These are phyloP conservation scores for Drosophila merina DNA, from an alignment of 2,888 invertebrate species.

Conservation along the genomic window DNA sequence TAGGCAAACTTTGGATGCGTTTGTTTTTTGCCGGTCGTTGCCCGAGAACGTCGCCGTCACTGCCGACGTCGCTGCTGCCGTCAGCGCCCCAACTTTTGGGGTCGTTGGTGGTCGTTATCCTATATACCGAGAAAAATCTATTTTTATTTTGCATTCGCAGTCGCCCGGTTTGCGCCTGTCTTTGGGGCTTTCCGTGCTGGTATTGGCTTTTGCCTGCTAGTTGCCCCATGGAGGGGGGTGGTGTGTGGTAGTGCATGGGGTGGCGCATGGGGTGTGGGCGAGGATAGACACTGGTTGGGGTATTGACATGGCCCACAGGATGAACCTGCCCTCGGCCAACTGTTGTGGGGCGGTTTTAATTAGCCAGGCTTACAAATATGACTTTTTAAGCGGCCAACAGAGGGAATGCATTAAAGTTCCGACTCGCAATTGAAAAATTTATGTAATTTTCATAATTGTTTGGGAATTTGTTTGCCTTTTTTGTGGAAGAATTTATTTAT, in stretches of 20 bases:
- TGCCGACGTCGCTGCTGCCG: slow-evolving; percentile 3
- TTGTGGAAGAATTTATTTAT: too few species aligned
- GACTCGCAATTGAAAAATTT: too few species aligned
- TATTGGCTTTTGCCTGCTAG: background rate
- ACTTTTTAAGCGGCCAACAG: background rate
- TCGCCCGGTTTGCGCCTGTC: slow-evolving; percentile 26
- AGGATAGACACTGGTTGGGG: background rate
- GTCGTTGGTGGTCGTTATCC: slow-evolving; percentile 83
- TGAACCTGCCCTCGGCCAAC: slow-evolving; percentile 32
- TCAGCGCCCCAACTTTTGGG: slow-evolving; percentile 63
- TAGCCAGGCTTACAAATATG: background rate
- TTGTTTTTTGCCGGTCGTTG: slow-evolving; percentile 72
- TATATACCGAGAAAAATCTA: slow-evolving; percentile 82
- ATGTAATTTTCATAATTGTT: too few species aligned
- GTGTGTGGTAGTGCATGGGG: background rate
- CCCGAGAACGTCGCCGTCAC: slow-evolving; percentile 46
- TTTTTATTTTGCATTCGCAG: slow-evolving; percentile 69
- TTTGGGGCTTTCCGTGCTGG: slow-evolving; percentile 9
- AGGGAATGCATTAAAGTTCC: background rate
- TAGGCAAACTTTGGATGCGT: slow-evolving; percentile 38
- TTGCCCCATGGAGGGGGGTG: background rate
- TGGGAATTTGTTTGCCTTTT: too few species aligned
- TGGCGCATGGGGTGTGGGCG: background rate
- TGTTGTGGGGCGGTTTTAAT: slow-evolving; percentile 16
- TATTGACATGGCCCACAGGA: slow-evolving; percentile 3